Conservation (phyloP, 2,113 vertebrate species). For the Plotosus lineatus region DNA sequence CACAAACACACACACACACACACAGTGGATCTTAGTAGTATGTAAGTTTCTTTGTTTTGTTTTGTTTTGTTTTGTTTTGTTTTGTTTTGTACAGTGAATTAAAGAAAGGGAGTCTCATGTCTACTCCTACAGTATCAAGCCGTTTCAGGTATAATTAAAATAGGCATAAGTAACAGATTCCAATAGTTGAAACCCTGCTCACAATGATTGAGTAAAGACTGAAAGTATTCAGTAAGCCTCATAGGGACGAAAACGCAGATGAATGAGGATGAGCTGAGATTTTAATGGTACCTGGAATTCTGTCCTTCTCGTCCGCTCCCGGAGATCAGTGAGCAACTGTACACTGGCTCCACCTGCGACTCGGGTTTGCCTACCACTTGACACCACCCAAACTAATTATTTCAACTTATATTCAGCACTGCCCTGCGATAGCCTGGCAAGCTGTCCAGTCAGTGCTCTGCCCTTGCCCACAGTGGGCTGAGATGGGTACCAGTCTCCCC, state of each 20-base stretch:
- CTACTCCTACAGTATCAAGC: background rate
- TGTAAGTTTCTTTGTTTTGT: no score
- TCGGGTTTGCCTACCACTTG: constrained; percentile 18
- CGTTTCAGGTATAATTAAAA: no score
- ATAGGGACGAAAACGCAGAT: background rate
- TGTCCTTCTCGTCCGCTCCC: constrained; percentile 27
- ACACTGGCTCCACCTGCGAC: constrained; percentile 12
- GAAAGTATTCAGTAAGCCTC: background rate
- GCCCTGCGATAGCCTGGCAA: no score
- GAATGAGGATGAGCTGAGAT: constrained; percentile 14
- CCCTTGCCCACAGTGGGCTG: no score
- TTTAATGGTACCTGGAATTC: constrained; percentile 28
- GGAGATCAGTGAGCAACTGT: constrained; percentile 7
- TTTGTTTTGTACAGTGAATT: no score
- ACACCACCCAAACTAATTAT: constrained; percentile 40
- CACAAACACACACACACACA: no score
- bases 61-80: no score
- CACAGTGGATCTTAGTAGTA: no score
- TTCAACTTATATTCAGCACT: constrained; percentile 37
- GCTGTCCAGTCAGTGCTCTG: no score
- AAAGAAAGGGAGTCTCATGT: background rate
- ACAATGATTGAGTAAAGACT: constrained; percentile 12
- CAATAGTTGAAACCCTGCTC: constrained; percentile 22
- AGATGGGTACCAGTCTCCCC: no score
- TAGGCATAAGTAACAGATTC: background rate